Evolutionary conservation across 2,113 vertebrate species (phyloP).

Genomic region (Camelus bactrianus): DNA sequence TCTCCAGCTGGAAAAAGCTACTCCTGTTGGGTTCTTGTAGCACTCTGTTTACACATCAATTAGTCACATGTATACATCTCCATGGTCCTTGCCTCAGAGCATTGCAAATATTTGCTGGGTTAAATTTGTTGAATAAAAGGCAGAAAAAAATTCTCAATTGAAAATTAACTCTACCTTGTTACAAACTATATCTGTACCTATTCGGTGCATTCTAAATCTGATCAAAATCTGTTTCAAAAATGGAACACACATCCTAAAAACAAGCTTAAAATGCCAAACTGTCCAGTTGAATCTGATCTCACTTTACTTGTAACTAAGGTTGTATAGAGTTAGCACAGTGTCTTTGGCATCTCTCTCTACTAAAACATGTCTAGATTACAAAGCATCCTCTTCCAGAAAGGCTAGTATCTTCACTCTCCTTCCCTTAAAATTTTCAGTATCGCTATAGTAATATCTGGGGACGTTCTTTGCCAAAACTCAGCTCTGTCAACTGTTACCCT

Average conservation of each 20-base stretch:
- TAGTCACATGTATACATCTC: not conserved
- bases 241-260: not conserved
- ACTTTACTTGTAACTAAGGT: not conserved
- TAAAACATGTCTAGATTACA: not conserved
- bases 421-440: not conserved
- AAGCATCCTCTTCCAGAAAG: not conserved
- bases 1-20: not conserved
- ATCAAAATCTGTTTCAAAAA: constrained; percentile 9
- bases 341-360: not conserved
- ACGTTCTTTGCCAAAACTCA: not conserved
- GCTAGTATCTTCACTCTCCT: not conserved
- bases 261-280: not conserved
- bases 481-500: not conserved
- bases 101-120: not conserved
- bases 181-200: not conserved
- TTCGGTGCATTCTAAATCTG: not conserved
- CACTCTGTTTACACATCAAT: not conserved
- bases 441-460: not conserved
- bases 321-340: not conserved
- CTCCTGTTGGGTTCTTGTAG: not conserved
- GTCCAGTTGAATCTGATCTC: not conserved
- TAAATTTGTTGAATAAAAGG: constrained; percentile 42
- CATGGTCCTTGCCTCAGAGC: not conserved
- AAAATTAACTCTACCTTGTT: not conserved
- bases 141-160: not conserved